Base-by-base conservation (phyloP, 2,113 vertebrate species). In the Spea bombifrons region DNA sequence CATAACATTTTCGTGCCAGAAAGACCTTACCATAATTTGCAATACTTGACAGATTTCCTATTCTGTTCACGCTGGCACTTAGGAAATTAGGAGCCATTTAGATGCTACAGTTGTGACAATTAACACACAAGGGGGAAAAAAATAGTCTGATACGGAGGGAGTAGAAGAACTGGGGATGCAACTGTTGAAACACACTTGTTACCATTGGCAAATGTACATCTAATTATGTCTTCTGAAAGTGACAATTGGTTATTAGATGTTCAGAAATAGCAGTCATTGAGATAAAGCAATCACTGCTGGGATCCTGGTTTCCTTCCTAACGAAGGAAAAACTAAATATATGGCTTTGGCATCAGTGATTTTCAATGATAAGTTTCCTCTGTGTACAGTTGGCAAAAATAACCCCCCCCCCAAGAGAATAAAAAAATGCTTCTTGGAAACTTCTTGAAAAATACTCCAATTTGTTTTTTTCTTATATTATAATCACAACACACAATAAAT, bases 181-280 rank as follows among this genome's bases (percentile, higher is more conserved):
- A 71, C 57, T 72, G 69, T 66, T 47, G 61, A n/a, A 72, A 71
- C 13, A 5, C 15, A 65, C 76, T 46, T 45, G 61, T 66, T 43
- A 80, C 61, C 61, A 15, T 43, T 47, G 70, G 44, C 16, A 47
- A 66, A 64, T 5, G 5, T 66, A 7, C 0, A 7, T 50, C 66
- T 80, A 80, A 80, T 80, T 73, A 80, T 67, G 77, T 66, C 63
- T 66, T 80, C 63, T 67, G 59, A 71, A 70, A 80, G 63, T 80
- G 50, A 80, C 77, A 67, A 80, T 73, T 80, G 77, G 77, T 66
- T 66, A 80, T 80, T 80, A 80, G 70, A 73, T 66, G 77, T 66
- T 80, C 70, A 73, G 48, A 80, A 80, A 67, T 72, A 80, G 71
- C 71, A 73, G 73, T 80, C 77, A 80, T 48, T 57, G 71, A 66